Evolutionary conservation across 2,888 invertebrate species (phyloP), one percentile per base, ranked within the genome.

Genomic region (Choristoneura rosaceana): DNA sequence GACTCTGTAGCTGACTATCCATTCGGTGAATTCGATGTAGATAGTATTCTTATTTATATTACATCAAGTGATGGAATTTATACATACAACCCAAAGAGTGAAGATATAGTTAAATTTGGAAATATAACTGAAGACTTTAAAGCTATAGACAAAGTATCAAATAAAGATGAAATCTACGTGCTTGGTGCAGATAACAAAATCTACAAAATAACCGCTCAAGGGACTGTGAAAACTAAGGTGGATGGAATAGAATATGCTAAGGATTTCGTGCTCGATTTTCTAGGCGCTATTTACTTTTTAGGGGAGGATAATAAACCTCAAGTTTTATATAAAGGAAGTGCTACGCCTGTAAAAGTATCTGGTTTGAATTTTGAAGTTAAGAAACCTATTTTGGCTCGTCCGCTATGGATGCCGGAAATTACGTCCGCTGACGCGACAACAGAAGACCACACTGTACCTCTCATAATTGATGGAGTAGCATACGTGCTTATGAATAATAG

Each of bases 131-230:
- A 60, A 34, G 41, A 69, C 5, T 60, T 69, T 4, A 59, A 34
- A 33, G 47, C 69, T 4, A 69, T 69, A 15, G 69, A 69, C 25
- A 69, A 69, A 69, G 69, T 69, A 3, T 10, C 50, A 8, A 25
- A 38, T 38, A 38, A 69, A 61, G 61, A 69, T 10, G 34, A 25
- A 4, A 38, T 69, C 34, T 69, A 41, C 25, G 60, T 25, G 15
- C 38, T 69, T 9, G 47, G 15, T 25, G 38, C n/a, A 3, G 69
- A 52, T 14, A 12, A 62, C 50, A 69, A 62, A 17, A 62, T 69
- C 9, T 69, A 69, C 14, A 69, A 62, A 52, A 47, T 69, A 15
- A 52, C 61, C 4, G 38, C 25, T 14, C 52, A 50, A 5, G 69
- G 69, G 2, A 69, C 60, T 17, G 61, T 52, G 12, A 61, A 61